Evolutionary conservation across 2,888 invertebrate genomes (phyloP).

Genomic region (Smittia aterrima): DNA sequence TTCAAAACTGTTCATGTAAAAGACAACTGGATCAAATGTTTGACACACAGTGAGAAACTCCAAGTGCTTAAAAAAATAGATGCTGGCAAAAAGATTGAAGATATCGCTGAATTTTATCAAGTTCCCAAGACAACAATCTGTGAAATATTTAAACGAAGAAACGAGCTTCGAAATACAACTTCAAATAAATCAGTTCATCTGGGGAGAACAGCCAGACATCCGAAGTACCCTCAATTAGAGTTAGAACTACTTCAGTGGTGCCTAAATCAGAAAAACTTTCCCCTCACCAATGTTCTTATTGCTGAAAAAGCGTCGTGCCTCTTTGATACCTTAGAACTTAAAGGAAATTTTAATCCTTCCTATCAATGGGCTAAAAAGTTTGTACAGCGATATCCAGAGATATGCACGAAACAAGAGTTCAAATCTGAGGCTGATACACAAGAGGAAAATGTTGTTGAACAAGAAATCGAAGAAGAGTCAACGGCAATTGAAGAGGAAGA

Average conservation of each 20-base stretch:
- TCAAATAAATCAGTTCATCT: not conserved
- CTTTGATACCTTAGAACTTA: not conserved
- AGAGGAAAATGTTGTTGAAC: not conserved
- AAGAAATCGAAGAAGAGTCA: not conserved
- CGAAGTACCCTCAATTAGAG: not conserved
- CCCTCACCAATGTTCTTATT: not conserved
- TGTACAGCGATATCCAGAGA: not conserved
- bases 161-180: not conserved
- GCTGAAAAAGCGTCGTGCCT: not conserved
- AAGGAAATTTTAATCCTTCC: constrained; percentile 13
- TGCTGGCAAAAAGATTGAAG: not conserved
- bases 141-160: constrained; percentile 3
- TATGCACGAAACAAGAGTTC: not conserved
- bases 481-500: not conserved
- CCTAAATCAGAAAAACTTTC: not conserved
- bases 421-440: not conserved
- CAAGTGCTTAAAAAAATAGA: not conserved
- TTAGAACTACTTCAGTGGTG: not conserved
- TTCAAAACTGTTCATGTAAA: too few species aligned
- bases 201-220: not conserved
- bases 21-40: not conserved
- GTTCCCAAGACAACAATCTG: constrained; percentile 7
- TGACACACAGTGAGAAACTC: not conserved
- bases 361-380: constrained; percentile 19
- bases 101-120: not conserved